These are phyloP conservation scores for Trichogramma pretiosum DNA, from an alignment of 1,140 invertebrate genomes.

Conservation along the genomic window DNA sequence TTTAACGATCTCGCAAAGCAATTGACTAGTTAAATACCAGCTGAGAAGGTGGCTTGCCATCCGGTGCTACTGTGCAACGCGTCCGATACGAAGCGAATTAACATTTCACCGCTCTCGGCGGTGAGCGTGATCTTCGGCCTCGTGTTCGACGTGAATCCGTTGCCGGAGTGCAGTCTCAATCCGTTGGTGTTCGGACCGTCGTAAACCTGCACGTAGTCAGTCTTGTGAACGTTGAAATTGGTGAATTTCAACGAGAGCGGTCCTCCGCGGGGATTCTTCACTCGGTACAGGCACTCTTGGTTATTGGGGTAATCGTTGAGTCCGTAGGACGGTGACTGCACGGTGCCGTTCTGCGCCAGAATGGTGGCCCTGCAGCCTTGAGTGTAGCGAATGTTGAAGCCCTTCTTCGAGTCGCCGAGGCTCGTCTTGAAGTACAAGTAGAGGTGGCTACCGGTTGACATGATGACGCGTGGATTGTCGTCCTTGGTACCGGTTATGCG, in stretches of 20 bases:
- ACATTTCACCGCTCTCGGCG: conserved; percentile 85
- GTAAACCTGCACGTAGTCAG: conserved; percentile 82
- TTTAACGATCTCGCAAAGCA: no score
- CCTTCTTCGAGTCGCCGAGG: conserved; percentile 75
- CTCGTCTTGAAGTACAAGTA: conserved; percentile 91
- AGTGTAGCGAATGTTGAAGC: conserved; percentile 84
- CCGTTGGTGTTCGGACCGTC: conserved; percentile 81
- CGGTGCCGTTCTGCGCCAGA: conserved; percentile 69
- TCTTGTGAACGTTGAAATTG: conserved; percentile 75
- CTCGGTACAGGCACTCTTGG: conserved; percentile 80
- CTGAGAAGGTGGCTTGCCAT: conserved; percentile 87
- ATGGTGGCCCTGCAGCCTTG: conserved; percentile 81
- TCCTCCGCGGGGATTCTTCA: conserved; percentile 73
- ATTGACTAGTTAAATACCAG: no score
- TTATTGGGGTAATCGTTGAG: conserved; percentile 81
- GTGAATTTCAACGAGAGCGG: conserved; percentile 82
- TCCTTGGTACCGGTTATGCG: conserved; percentile 67
- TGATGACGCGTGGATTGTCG: conserved; percentile 75
- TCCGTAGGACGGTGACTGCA: conserved; percentile 79
- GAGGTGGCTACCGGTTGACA: conserved; percentile 80
- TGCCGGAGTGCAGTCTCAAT: conserved; percentile 75
- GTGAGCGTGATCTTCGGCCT: conserved; percentile 81
- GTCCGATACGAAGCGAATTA: conserved; percentile 80
- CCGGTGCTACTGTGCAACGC: conserved; percentile 72
- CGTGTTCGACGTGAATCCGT: conserved; percentile 75